Conservation (phyloP, 2,888 invertebrate genomes). For the Cerastis leucographa region DNA sequence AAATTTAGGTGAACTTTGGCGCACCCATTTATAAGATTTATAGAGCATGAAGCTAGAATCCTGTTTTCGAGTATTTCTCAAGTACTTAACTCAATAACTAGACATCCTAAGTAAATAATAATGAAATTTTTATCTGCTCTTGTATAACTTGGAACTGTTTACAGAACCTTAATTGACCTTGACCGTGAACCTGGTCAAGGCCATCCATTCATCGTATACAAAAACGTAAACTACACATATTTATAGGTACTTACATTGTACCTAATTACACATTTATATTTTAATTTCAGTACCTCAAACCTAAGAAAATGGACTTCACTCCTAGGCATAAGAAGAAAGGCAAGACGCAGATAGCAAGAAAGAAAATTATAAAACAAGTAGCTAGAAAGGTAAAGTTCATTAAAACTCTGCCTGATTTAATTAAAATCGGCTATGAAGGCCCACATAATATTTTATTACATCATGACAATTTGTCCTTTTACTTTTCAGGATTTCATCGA, state of each 20-base stretch:
- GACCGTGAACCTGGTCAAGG: background rate
- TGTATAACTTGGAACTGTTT: background rate
- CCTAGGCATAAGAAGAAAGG: constrained; percentile 95
- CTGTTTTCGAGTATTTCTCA: background rate
- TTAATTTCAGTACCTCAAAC: constrained; percentile 93
- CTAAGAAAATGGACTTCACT: constrained; percentile 94
- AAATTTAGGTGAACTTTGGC: too few relatives aligned
- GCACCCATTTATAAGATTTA: too few relatives aligned
- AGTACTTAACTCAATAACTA: too few relatives aligned
- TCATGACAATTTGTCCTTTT: constrained; percentile 7
- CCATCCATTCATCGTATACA: background rate
- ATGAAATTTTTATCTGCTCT: too few relatives aligned
- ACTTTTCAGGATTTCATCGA: constrained; percentile 83
- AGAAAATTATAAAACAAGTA: constrained; percentile 94
- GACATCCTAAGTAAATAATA: background rate
- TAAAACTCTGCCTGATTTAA: background rate
- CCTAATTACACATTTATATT: constrained; percentile 10
- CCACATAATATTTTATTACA: background rate
- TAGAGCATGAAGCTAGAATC: too few relatives aligned
- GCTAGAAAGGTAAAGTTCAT: constrained; percentile 90
- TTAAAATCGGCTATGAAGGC: background rate
- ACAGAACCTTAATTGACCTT: background rate
- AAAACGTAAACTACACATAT: background rate
- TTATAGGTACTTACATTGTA: background rate
- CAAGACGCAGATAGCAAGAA: constrained; percentile 93